Percentiles rank a stretch among this genome's conserved stretches.
phyloP scores from a whole-genome alignment of 2,797 vertebrate species.

The Syncerus caffer region DNA sequence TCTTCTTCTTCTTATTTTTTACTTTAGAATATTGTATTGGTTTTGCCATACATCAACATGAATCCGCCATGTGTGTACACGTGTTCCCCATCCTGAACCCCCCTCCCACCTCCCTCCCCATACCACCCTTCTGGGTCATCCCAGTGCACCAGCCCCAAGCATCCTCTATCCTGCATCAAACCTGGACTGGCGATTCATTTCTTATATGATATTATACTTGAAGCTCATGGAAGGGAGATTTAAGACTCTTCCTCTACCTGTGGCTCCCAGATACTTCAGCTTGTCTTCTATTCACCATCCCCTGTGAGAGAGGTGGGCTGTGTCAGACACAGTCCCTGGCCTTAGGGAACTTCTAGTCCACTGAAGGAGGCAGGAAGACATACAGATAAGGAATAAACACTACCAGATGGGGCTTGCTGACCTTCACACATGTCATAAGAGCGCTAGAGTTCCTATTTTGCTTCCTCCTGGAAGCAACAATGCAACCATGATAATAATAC shows the following conservation, averaged over 20 bases:
- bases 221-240: neutral
- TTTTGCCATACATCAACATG: too few relatives aligned
- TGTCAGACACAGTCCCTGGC: neutral
- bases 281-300: neutral
- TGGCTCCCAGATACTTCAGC: neutral
- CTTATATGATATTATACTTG: too few relatives aligned
- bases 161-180: too few relatives aligned
- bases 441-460: neutral
- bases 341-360: neutral
- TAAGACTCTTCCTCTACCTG: neutral
- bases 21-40: too few relatives aligned
- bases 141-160: too few relatives aligned
- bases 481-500: neutral
- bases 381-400: neutral
- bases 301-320: accelerated
- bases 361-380: neutral
- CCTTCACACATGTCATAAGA: neutral
- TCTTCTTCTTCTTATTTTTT: too few relatives aligned
- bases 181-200: too few relatives aligned
- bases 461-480: neutral
- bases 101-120: too few relatives aligned
- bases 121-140: too few relatives aligned
- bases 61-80: too few relatives aligned
- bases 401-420: neutral
- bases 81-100: too few relatives aligned